Evolutionary conservation across 2,888 invertebrate species (phyloP).

Genomic region (Phyllotreta striolata): DNA sequence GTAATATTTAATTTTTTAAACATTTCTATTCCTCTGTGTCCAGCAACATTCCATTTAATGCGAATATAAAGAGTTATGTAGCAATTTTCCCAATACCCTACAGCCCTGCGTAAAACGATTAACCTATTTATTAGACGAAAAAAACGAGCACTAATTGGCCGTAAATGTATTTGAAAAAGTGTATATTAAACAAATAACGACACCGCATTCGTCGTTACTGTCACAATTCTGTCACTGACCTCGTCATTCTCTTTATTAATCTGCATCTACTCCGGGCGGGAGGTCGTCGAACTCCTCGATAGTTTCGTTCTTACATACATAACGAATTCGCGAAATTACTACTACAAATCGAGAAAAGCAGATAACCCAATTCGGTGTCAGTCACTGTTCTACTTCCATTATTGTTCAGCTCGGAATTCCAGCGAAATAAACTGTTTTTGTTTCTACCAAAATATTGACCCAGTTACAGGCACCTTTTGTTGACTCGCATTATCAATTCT

Average conservation of each 20-base stretch:
- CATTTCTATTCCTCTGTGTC: too few species aligned
- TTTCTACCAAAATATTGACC: conserved; percentile 32
- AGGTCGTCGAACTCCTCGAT: conserved; percentile 39
- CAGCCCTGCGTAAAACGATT: too few species aligned
- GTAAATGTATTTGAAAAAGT: too few species aligned
- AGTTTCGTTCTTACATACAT: conserved; percentile 43
- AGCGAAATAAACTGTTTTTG: too few species aligned
- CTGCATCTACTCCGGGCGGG: conserved; percentile 26
- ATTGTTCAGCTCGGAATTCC: conserved; percentile 30
- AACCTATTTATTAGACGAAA: too few species aligned
- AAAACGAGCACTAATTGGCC: too few species aligned
- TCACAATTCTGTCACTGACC: conserved; percentile 19
- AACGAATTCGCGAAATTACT: conserved; percentile 50
- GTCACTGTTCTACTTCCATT: conserved; percentile 45
- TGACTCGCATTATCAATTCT: conserved; percentile 26
- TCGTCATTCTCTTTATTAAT: conserved; percentile 20
- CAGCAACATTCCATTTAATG: too few species aligned
- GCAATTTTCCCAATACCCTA: too few species aligned
- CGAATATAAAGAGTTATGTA: too few species aligned
- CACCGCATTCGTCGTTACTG: too few species aligned
- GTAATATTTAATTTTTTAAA: too few species aligned
- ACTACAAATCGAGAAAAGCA: conserved; percentile 42
- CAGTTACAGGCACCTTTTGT: conserved; percentile 28
- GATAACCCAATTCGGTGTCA: conserved; percentile 52
- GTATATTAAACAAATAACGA: too few species aligned